Conservation (phyloP, 2,888 invertebrate genomes). For the Tenodera sinensis region DNA sequence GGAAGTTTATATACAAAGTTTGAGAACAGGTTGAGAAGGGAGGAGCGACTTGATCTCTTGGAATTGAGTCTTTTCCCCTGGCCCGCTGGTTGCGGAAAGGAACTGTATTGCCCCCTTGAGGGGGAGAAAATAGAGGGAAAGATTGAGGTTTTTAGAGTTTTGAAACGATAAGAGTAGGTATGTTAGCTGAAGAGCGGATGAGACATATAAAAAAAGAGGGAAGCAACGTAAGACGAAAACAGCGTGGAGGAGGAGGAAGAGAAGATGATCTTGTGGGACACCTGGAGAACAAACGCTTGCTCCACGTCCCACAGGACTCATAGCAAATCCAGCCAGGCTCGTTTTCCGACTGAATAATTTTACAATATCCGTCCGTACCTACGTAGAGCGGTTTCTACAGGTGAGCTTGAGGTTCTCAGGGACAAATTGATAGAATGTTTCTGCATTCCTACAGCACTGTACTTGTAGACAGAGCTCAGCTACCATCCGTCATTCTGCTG, state of each 20-base stretch:
- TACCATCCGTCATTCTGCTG: too few species aligned
- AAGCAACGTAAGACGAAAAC: neutral
- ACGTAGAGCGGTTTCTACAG: neutral
- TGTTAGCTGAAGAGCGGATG: neutral
- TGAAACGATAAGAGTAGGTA: neutral
- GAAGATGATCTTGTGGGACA: slow-evolving; percentile 9
- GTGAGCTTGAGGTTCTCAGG: neutral
- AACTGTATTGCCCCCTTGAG: slow-evolving; percentile 27
- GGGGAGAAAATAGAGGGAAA: slow-evolving; percentile 18
- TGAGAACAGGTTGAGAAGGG: slow-evolving; percentile 21
- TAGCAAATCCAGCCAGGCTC: neutral
- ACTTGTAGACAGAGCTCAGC: too few species aligned
- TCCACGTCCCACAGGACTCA: neutral
- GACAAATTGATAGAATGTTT: neutral
- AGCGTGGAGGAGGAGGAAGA: neutral
- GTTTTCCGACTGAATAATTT: slow-evolving; percentile 12
- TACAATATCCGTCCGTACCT: slow-evolving; percentile 4
- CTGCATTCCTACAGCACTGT: too few species aligned
- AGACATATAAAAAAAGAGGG: neutral
- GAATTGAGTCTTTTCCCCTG: slow-evolving; percentile 23
- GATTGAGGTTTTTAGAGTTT: slow-evolving; percentile 19
- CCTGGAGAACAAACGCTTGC: slow-evolving; percentile 14
- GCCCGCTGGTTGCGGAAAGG: slow-evolving; percentile 6
- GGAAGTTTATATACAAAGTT: slow-evolving; percentile 23
- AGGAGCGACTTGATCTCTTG: slow-evolving; percentile 18